These are phyloP conservation scores for Caretta caretta DNA, from an alignment of 2,113 vertebrate species.

Conservation along the genomic window DNA sequence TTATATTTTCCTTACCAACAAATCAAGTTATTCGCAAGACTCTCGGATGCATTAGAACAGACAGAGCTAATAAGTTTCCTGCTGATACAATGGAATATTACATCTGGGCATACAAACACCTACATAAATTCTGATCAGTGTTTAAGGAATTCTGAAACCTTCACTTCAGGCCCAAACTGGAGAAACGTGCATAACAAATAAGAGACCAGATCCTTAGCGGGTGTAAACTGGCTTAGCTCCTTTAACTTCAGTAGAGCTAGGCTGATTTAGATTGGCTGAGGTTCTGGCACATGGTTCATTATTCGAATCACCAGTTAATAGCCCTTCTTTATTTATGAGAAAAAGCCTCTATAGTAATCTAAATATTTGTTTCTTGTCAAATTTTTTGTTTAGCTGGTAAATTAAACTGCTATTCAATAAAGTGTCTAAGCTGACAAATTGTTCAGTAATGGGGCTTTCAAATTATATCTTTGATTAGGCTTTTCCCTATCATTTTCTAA, in stretches of 20 bases:
- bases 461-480: not conserved
- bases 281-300: not conserved
- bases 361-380: slow-evolving; percentile 10
- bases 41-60: not conserved
- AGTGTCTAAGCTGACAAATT: not conserved
- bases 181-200: not conserved
- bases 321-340: slow-evolving; percentile 42
- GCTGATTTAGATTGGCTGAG: slow-evolving; percentile 18
- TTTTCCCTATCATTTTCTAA: not conserved
- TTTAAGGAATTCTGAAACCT: slow-evolving; percentile 49
- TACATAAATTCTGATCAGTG: slow-evolving; percentile 45
- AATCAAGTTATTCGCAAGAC: not conserved
- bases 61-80: slow-evolving; percentile 41
- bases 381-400: not conserved
- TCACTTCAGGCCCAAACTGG: slow-evolving; percentile 9
- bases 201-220: slow-evolving; percentile 54
- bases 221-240: slow-evolving; percentile 58
- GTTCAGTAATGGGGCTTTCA: not conserved
- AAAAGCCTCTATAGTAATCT: slow-evolving; percentile 47
- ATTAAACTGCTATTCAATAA: not conserved
- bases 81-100: slow-evolving; percentile 16
- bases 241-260: slow-evolving; percentile 22
- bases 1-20: not conserved
- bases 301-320: not conserved
- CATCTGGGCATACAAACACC: slow-evolving; percentile 10